phyloP scores from a whole-genome alignment of 2,113 vertebrate genomes.

The Coracopsis vasa region DNA sequence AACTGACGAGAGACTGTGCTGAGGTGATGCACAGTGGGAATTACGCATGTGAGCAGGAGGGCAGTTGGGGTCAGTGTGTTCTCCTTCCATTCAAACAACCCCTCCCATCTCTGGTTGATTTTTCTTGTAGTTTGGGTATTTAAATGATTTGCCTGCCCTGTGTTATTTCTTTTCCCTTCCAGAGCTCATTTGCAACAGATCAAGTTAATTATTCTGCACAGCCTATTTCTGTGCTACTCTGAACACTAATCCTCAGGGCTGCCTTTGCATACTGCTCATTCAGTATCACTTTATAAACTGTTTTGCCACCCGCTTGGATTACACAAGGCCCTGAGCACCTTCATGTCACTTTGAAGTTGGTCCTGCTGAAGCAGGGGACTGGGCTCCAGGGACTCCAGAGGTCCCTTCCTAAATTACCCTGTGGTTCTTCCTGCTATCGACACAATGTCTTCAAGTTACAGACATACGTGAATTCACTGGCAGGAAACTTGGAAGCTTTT shows the following conservation, averaged over 20 bases:
- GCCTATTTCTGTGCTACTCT: not conserved
- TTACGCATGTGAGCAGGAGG: not conserved
- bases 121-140: not conserved
- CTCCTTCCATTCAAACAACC: not conserved
- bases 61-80: not conserved
- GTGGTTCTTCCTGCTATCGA: not conserved
- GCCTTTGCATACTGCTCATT: not conserved
- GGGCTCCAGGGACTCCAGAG: not conserved
- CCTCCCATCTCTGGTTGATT: not conserved
- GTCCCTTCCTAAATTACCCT: not conserved
- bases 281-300: not conserved
- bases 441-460: not conserved
- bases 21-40: not conserved
- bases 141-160: not conserved
- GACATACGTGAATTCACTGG: not conserved
- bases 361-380: not conserved
- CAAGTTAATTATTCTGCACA: not conserved
- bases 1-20: not conserved
- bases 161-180: not conserved
- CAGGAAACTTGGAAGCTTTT: not conserved
- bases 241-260: not conserved
- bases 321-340: not conserved
- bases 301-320: not conserved
- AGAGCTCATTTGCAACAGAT: not conserved
- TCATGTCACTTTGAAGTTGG: not conserved